Evolutionary conservation across 2,888 invertebrate genomes (phyloP).

Genomic region (Sarcophaga carnaria): DNA sequence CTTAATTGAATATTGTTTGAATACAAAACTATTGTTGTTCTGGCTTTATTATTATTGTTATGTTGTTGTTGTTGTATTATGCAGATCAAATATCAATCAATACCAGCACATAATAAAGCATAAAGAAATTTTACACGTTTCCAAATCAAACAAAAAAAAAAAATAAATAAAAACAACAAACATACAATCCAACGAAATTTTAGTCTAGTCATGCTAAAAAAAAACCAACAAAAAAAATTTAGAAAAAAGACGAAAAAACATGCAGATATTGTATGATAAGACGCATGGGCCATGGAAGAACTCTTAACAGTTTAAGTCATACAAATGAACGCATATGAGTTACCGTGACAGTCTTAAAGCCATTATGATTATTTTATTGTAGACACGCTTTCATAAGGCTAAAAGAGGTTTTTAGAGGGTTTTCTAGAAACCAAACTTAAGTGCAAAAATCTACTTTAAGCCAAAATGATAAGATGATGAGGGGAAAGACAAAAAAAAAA

Average conservation of each 20-base stretch:
- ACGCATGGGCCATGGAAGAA: constrained; percentile 2
- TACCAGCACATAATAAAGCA: constrained; percentile 8
- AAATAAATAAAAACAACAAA: constrained; percentile 35
- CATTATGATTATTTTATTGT: constrained; percentile 43
- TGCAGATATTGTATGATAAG: constrained; percentile 1
- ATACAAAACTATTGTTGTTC: constrained; percentile 59
- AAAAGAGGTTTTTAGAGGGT: not conserved
- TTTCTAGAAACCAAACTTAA: constrained; percentile 49
- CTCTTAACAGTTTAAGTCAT: not conserved
- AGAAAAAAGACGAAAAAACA: constrained; percentile 8
- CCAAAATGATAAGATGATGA: constrained; percentile 31
- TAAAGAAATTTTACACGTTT: constrained; percentile 50
- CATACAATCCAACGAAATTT: constrained; percentile 35
- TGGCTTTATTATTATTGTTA: not conserved
- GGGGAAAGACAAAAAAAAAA: not conserved
- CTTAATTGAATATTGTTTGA: constrained; percentile 67
- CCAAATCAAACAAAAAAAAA: not conserved
- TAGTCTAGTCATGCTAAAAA: constrained; percentile 62
- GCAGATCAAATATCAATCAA: constrained; percentile 62
- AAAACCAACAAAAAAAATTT: constrained; percentile 10
- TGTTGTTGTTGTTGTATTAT: not conserved
- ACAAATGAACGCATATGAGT: constrained; percentile 36
- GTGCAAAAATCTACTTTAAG: constrained; percentile 66
- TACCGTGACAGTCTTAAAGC: constrained; percentile 62
- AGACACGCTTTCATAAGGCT: not conserved